These are phyloP conservation scores for Apodemia hepburni DNA, from an alignment of 2,888 invertebrate species.

Conservation along the genomic window DNA sequence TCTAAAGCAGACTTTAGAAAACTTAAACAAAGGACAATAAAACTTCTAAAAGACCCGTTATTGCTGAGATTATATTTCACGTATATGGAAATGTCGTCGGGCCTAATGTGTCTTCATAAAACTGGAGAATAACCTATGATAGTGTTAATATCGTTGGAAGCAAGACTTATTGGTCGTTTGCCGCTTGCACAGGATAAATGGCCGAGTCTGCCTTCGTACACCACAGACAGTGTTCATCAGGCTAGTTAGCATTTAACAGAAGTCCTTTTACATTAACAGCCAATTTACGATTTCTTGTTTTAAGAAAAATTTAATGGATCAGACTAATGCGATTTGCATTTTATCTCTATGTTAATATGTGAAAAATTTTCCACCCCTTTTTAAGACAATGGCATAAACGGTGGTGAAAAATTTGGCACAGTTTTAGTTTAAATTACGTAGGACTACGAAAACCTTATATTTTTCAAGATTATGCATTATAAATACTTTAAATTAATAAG, in stretches of 20 bases:
- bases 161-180: constrained; percentile 78
- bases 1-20: background rate
- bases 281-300: background rate
- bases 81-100: constrained; percentile 61
- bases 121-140: constrained; percentile 75
- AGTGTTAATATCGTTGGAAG: constrained; percentile 77
- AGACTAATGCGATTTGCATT: no score
- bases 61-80: constrained; percentile 33
- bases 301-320: no score
- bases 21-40: constrained; percentile 9
- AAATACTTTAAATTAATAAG: no score
- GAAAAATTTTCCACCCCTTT: no score
- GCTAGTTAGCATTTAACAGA: constrained; percentile 17
- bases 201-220: constrained; percentile 26
- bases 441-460: no score
- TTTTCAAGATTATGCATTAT: no score
- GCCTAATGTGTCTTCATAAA: constrained; percentile 76
- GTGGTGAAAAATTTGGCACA: no score
- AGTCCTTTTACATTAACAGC: background rate
- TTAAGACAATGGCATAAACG: no score
- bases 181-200: constrained; percentile 70
- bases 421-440: no score
- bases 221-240: constrained; percentile 30
- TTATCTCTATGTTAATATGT: no score
- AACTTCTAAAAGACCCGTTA: constrained; percentile 22